Conservation (phyloP, 2,797 vertebrate genomes). For the Esox lucius region DNA sequence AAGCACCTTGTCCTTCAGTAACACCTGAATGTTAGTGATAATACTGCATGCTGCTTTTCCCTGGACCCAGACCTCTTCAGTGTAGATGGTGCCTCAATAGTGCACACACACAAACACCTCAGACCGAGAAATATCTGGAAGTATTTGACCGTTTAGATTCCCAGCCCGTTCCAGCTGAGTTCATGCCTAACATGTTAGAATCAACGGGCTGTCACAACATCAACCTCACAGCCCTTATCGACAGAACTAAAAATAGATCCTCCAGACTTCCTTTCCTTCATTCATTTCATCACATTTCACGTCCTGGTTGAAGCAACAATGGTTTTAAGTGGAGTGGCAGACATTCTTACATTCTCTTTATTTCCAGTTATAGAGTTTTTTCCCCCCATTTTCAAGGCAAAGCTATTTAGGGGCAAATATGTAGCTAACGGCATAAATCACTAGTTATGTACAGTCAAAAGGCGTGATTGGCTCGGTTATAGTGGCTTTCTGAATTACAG, state of each 20-base stretch:
- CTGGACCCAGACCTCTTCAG: neutral
- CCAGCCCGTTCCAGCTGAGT: neutral
- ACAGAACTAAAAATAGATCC: conserved; percentile 3
- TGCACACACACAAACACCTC: neutral
- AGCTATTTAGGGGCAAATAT: no score
- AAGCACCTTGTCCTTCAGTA: no score
- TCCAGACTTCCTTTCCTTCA: conserved; percentile 38
- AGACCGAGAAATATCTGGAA: neutral
- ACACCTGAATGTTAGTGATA: no score
- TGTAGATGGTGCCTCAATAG: neutral
- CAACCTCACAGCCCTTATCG: neutral
- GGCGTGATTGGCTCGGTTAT: no score
- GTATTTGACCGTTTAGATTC: neutral
- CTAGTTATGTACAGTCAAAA: neutral
- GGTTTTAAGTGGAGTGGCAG: neutral
- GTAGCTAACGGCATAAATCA: neutral
- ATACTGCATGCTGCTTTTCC: no score
- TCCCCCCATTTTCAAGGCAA: no score
- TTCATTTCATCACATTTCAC: conserved; percentile 14
- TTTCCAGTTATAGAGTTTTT: no score
- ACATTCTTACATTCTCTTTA: neutral
- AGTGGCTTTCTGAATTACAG: no score
- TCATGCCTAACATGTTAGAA: conserved; percentile 6
- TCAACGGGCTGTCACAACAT: conserved; percentile 1
- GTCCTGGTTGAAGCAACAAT: neutral